phyloP scores from a whole-genome alignment of 64 coral and sea anemone species.

The Actinia equina region DNA sequence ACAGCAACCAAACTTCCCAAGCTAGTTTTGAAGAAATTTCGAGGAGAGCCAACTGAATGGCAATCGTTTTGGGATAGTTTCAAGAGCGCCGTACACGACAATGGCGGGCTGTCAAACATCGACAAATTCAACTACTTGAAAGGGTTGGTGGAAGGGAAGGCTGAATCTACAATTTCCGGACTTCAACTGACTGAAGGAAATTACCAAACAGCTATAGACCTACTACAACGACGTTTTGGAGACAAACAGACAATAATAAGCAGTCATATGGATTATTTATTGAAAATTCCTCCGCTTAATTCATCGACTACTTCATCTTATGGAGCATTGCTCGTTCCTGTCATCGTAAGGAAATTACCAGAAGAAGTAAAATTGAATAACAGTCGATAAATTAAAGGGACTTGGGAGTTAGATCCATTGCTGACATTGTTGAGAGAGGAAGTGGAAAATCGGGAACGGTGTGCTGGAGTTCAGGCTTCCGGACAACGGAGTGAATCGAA shows the following conservation, averaged over 20 bases:
- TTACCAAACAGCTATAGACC: neutral
- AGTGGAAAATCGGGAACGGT: constrained; percentile 29
- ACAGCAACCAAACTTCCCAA: constrained; percentile 18
- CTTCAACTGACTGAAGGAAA: neutral
- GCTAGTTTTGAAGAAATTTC: neutral
- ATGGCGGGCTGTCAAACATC: neutral
- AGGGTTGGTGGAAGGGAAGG: neutral
- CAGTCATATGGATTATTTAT: no score
- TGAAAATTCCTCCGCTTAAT: no score
- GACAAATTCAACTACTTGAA: constrained; percentile 35
- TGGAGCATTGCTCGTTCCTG: neutral
- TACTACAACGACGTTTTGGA: constrained; percentile 22
- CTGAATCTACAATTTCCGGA: neutral
- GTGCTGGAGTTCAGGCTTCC: constrained; percentile 8
- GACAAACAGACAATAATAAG: neutral
- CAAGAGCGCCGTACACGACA: constrained; percentile 5
- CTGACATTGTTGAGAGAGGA: neutral
- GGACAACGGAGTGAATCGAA: neutral
- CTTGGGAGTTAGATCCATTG: neutral
- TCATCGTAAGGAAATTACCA: neutral
- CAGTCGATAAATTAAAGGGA: constrained; percentile 9
- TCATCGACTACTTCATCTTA: neutral
- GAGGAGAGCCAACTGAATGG: neutral
- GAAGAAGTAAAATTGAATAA: neutral
- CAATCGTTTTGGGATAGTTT: constrained; percentile 5